Evolutionary conservation across 2,113 vertebrate genomes (phyloP), one percentile per base, ranked within the genome.

Genomic region (Leptobrachium ailaonicum): DNA sequence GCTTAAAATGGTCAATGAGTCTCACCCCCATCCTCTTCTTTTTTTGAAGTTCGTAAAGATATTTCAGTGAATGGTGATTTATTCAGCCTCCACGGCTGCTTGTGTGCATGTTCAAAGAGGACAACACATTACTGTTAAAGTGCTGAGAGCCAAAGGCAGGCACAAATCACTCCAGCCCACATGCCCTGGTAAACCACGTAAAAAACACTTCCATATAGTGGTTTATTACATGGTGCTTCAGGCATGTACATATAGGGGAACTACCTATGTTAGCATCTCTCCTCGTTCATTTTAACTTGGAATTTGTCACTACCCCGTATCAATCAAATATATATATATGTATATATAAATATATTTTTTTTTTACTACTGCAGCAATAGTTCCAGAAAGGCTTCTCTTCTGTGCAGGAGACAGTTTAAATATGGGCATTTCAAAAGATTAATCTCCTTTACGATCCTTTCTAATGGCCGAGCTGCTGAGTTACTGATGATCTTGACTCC

Each of bases 401-500:
- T 13, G 64, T 54, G 77, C 77, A 67, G 70, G 64, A 66, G 62
- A 74, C 79, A 68, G 71, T 47, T 80, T 80, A 81, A 81, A 81
- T 81, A 75, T 81, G 79, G 79, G 13, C 32, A 60, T 69, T 60
- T 20, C 41, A 68, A 62, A 67, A 81, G 71, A 81, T 81, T 60
- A 60, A 81, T 81, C 79, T 75, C 71, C 72, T 81, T 80, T 81
- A 81, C 40, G 66, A 75, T 81, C 64, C 42, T 69, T 69, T 75
- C 66, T 75, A 81, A 81, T 81, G 64, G 60, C 64, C 79, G 58
- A 58, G 72, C 71, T 74, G 79, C 79, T 74, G 72, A 75, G 79
- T 81, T 69, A 62, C 79, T 74, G 79, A 81, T 81, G 79, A 75
- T 81, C 79, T 81, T 69, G 72, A 81, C 79, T 81, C 71, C 67